Conservation (phyloP, 2,113 vertebrate genomes). For the Phyllostomus hastatus region DNA sequence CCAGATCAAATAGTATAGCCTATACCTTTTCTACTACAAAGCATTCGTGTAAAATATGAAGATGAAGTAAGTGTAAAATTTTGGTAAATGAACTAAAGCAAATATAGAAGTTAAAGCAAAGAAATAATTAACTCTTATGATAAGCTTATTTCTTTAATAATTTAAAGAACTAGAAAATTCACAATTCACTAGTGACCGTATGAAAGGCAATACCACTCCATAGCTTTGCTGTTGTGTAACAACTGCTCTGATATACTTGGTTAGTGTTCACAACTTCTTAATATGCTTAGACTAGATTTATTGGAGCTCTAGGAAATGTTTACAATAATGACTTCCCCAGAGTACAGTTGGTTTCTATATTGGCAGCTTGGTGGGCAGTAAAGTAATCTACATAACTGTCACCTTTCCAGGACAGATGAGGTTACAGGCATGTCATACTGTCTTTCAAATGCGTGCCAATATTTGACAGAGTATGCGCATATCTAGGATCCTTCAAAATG, state of each 20-base stretch:
- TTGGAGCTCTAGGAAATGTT: neutral
- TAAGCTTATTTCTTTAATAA: neutral
- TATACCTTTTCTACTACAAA: neutral
- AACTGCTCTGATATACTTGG: neutral
- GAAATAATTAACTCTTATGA: neutral
- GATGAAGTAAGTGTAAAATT: neutral
- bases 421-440: neutral
- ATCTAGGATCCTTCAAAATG: neutral
- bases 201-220: neutral
- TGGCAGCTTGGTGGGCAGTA: neutral
- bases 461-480: neutral
- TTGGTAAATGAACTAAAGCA: neutral
- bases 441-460: neutral
- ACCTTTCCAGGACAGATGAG: neutral
- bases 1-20: neutral
- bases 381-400: neutral
- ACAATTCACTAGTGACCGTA: neutral
- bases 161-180: neutral
- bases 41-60: neutral
- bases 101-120: neutral
- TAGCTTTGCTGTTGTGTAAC: neutral
- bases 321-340: neutral
- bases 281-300: neutral
- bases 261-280: neutral
- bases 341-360: neutral